Base-by-base conservation (phyloP, 2,888 invertebrate species). In the Callinectes sapidus region DNA sequence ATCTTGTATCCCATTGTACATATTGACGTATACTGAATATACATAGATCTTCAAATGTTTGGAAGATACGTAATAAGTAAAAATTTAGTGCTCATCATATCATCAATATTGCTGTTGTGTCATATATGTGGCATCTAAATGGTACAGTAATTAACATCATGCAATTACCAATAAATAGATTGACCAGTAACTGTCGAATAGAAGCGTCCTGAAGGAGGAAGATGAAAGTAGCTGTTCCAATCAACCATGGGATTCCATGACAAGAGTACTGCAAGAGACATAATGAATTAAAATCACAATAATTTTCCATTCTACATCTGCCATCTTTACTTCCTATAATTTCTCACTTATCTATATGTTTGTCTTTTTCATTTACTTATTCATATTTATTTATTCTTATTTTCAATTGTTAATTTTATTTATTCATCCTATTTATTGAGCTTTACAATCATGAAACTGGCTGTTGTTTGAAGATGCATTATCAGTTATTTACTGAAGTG, bases 231-330 rank as follows among this genome's bases (percentile, higher is more conserved):
- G 98, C 96, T 97, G 97, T 97, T 42, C 97, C 96, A 10, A 97
- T 97, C 90, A 99, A 96, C 98, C 98, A 99, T 6, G 97, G 97
- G 89, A 98, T 96, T 14, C 98, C 98, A 96, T 99, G 98, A 95
- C 98, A 98, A 10, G 98, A 98, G 95, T 98, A 96, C 97, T 98
- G 95, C 90, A 96, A 96, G 95, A 94, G 61, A 61, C 61, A 61
- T 18, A 23, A 61, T 61, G 5, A 61, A 23, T 16, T 61, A 61
- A 61, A 23, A 16, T 23, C 10, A 8, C 10, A 61, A 61, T 18
- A 61, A 71, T 28, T 28, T 71, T 71, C 10, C 28, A 28, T 28
- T 71, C 8, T 71, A 89, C 55, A 35, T 23, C 39, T 28, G 39
- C 71, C 28, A 71, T 28, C n/a, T 28, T n/a, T 6, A 71, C 5